These are phyloP conservation scores for Lindbergichthys nudifrons DNA, from an alignment of 2,797 vertebrate species.

Conservation along the genomic window DNA sequence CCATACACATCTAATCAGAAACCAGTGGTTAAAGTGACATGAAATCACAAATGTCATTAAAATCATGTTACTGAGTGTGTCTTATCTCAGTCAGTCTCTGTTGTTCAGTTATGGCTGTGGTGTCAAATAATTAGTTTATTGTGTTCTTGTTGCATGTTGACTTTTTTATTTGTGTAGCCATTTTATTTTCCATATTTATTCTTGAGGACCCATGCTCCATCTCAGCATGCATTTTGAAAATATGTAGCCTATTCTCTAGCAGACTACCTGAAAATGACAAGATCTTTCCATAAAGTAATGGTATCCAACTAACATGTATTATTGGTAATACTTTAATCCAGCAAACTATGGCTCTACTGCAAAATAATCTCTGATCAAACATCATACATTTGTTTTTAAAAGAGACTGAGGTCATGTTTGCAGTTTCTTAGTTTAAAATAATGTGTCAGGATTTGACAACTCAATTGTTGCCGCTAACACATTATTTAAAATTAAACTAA, in stretches of 20 bases:
- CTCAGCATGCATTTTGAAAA: background rate
- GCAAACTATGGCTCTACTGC: background rate
- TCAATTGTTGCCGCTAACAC: constrained; percentile 6
- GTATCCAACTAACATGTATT: background rate
- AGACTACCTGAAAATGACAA: background rate
- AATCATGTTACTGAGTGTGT: background rate
- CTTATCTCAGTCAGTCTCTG: background rate
- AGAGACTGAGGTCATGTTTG: background rate
- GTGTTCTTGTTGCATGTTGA: constrained; percentile 6
- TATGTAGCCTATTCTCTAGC: background rate
- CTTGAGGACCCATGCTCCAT: background rate
- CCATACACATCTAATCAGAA: background rate
- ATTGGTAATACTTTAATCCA: background rate
- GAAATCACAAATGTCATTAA: background rate
- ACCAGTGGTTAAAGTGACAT: background rate
- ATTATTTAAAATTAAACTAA: constrained; percentile 30
- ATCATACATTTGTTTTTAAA: background rate
- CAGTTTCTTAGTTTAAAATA: background rate
- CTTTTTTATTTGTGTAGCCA: background rate
- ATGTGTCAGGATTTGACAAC: background rate
- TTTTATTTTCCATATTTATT: constrained; percentile 4
- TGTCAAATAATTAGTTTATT: background rate
- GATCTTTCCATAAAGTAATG: background rate
- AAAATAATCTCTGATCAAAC: background rate
- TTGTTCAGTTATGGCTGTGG: background rate